Evolutionary conservation across 2,888 invertebrate genomes (phyloP), one percentile per base, ranked within the genome.

Genomic region (Ophioninae sp.): DNA sequence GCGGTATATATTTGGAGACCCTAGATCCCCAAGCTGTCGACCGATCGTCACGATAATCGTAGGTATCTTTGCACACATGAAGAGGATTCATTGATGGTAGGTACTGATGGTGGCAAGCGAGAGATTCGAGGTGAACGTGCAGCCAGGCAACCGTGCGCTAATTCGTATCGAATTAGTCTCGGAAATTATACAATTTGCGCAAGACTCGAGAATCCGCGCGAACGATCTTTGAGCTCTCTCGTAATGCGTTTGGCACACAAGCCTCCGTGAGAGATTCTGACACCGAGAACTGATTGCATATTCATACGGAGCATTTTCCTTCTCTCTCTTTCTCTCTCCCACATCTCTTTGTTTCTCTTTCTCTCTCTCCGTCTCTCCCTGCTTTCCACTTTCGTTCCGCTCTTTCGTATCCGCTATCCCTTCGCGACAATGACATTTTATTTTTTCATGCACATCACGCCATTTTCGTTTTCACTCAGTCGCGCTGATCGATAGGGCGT

Each of bases 151-250:
- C 81, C 81, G 82, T 75, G 81, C 85, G 86, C 86, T 88, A 89
- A 89, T 89, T 89, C 87, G 88, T 87, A 89, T 89, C 87, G 88
- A 90, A 89, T 90, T 89, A 89, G 88, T 83, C 85, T 73, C 67
- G 85, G 83, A 87, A 87, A 89, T 50, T 50, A 50, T 88, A 89
- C 88, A 75, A 82, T 77, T 85, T 84, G 77, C 79, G 75, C 61
- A 44, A 56, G 41, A 39, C 79, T 79, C 56, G 74, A 65, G 73
- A 57, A 56, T 57, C 57, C 72, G 17, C 44, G 67, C 59, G n/a
- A 79, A 79, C 65, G 81, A 79, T 84, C 76, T 79, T 79, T 67
- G 68, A 62, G 67, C 72, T 57, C 39, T 50, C 41, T 17, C 37
- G 68, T 61, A 56, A 30, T 72, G 68, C 41, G 17, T 70, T 72